A percentile compares a stretch with the other conserved stretches of the same genome.
Conservation (phyloP, 2,797 vertebrate genomes). For the Sebastes vulpes region DNA sequence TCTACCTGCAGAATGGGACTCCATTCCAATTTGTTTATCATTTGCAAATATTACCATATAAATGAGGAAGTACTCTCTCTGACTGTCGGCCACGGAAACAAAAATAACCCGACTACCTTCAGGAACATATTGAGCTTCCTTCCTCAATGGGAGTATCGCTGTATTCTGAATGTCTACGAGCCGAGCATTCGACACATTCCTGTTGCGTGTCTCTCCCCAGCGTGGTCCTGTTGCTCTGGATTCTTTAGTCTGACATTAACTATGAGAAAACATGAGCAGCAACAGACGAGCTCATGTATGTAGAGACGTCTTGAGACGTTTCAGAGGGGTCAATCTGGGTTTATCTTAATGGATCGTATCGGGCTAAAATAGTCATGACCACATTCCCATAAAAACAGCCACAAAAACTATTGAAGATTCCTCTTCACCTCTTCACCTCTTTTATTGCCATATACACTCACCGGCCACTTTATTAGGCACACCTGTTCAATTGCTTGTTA, state of each 20-base stretch:
- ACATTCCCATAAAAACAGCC: too few relatives aligned
- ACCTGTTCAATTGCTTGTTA: too few relatives aligned
- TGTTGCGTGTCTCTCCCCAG: not conserved
- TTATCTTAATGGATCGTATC: not conserved
- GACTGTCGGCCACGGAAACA: too few relatives aligned
- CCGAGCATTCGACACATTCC: not conserved
- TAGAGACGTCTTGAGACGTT: not conserved
- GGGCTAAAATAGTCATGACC: not conserved
- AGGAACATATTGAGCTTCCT: not conserved
- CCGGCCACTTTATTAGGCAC: too few relatives aligned
- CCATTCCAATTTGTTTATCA: slow-evolving; percentile 25
- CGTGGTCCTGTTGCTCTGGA: not conserved
- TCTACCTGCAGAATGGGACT: not conserved
- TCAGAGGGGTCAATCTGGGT: not conserved
- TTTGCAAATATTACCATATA: slow-evolving; percentile 35
- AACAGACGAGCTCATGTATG: not conserved
- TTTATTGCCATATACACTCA: too few relatives aligned
- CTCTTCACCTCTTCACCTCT: too few relatives aligned
- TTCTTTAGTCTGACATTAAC: not conserved
- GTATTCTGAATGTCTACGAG: not conserved
- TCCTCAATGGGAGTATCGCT: not conserved
- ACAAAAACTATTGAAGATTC: too few relatives aligned
- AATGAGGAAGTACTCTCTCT: slow-evolving; percentile 27
- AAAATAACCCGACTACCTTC: not conserved
- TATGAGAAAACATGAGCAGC: not conserved